Percentiles rank a stretch among this genome's conserved stretches.
Conservation (phyloP, 2,888 invertebrate species). For the Oasisia sp. region DNA sequence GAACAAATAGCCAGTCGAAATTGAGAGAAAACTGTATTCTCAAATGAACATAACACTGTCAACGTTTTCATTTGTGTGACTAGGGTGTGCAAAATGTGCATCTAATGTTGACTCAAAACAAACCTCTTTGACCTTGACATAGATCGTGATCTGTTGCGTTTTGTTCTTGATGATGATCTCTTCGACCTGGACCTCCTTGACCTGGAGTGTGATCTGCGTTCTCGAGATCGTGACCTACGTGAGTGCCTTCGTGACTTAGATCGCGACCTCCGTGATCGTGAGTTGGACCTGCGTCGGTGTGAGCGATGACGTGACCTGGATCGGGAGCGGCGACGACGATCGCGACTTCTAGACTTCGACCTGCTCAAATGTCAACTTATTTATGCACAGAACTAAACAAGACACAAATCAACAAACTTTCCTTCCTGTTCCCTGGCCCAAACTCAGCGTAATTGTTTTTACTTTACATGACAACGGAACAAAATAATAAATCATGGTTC, state of each 20-base stretch:
- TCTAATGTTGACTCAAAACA: background rate
- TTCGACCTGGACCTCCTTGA: background rate
- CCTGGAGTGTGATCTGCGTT: conserved; percentile 1
- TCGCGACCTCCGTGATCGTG: background rate
- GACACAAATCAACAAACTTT: background rate
- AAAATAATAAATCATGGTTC: too few relatives aligned
- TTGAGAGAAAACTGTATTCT: background rate
- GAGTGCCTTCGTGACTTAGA: background rate
- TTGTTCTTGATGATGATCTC: background rate
- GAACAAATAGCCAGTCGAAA: background rate
- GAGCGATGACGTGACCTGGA: conserved; percentile 3
- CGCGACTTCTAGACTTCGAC: background rate
- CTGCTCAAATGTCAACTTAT: background rate
- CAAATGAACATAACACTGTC: background rate
- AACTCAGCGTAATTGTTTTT: too few relatives aligned
- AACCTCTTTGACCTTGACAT: background rate
- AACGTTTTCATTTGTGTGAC: background rate
- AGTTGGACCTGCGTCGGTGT: background rate
- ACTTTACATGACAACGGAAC: too few relatives aligned
- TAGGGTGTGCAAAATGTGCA: background rate
- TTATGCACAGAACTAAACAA: background rate
- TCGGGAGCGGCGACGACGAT: background rate
- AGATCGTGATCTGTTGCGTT: background rate
- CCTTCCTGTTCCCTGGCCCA: background rate
- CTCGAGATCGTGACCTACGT: background rate